These are phyloP conservation scores for Tonatia bakeri DNA, from an alignment of 2,113 vertebrate species.

Conservation along the genomic window DNA sequence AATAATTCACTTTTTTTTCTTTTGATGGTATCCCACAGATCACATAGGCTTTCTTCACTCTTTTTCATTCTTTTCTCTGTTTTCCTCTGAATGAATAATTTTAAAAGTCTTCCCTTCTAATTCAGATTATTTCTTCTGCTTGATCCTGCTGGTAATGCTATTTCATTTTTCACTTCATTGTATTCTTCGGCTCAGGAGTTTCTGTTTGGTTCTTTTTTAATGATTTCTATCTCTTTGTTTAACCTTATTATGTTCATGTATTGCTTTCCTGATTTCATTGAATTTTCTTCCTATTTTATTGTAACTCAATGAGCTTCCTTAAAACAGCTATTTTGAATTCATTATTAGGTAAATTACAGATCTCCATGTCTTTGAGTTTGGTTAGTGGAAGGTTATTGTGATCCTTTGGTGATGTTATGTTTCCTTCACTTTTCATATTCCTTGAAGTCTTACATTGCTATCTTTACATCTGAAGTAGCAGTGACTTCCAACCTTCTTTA, in stretches of 20 bases:
- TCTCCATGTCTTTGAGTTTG: neutral
- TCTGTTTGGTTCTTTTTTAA: neutral
- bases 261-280: neutral
- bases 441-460: neutral
- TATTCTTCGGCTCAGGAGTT: neutral
- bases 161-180: neutral
- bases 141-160: neutral
- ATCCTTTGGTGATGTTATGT: neutral
- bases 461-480: neutral
- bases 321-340: neutral
- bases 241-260: neutral
- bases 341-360: neutral
- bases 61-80: neutral
- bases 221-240: neutral
- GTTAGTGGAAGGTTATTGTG: neutral
- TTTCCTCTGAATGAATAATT: neutral
- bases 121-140: neutral
- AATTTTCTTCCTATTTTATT: neutral
- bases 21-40: neutral
- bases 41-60: neutral
- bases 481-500: neutral
- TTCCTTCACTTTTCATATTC: neutral
- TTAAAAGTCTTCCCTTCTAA: neutral
- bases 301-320: neutral
- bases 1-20: neutral